Evolutionary conservation across 2,797 vertebrate species (phyloP).

Genomic region (Alfaro cultratus): DNA sequence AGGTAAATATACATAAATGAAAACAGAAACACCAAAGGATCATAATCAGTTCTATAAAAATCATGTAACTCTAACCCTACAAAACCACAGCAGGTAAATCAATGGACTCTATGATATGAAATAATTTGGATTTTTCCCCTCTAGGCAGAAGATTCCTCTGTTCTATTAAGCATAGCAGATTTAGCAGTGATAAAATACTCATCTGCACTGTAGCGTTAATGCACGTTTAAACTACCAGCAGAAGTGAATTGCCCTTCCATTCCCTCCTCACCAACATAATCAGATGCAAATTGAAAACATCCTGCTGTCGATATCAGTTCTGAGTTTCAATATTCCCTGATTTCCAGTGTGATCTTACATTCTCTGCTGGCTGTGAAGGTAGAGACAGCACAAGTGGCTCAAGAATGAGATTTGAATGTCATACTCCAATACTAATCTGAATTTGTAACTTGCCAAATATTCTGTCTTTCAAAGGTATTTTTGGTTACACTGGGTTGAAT

Average conservation of each 20-base stretch:
- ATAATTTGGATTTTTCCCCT: slow-evolving; percentile 1
- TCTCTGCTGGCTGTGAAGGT: slow-evolving; percentile 33
- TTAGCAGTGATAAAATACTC: slow-evolving; percentile 69
- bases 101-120: not conserved
- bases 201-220: slow-evolving; percentile 58
- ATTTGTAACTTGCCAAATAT: slow-evolving; percentile 47
- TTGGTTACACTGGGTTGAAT: slow-evolving; percentile 11
- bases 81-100: not conserved
- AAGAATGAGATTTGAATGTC: slow-evolving; percentile 62
- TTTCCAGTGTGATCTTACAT: slow-evolving; percentile 45
- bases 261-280: slow-evolving; percentile 65
- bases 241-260: slow-evolving; percentile 69
- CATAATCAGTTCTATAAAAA: not conserved
- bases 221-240: slow-evolving; percentile 61
- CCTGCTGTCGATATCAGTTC: slow-evolving; percentile 62
- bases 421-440: slow-evolving; percentile 43
- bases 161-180: slow-evolving; percentile 52
- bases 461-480: slow-evolving; percentile 21
- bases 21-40: not conserved
- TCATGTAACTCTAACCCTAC: not conserved
- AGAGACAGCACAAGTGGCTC: slow-evolving; percentile 54
- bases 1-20: not conserved
- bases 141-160: slow-evolving; percentile 9
- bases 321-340: slow-evolving; percentile 52
- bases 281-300: slow-evolving; percentile 81